Percentiles rank a stretch among this genome's conserved stretches.
These are phyloP conservation scores for Coenonympha arcania DNA, from an alignment of 2,888 invertebrate genomes.

Conservation along the genomic window DNA sequence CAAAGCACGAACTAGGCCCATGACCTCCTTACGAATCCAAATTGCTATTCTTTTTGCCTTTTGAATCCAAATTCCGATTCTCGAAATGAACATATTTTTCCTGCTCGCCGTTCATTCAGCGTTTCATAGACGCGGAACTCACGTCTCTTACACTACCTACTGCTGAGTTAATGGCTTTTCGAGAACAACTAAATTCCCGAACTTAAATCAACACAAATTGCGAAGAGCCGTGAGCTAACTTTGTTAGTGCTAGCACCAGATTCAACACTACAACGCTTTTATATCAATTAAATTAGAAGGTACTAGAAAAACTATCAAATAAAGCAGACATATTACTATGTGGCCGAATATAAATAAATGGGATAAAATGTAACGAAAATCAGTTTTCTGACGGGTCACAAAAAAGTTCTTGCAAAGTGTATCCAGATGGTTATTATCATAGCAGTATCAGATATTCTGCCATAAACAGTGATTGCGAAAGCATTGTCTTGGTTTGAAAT, in stretches of 20 bases:
- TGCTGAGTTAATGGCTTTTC: conserved; percentile 3
- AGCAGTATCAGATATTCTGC: too few relatives aligned
- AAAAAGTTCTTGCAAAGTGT: too few relatives aligned
- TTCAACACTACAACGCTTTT: neutral
- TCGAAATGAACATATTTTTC: neutral
- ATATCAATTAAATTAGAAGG: neutral
- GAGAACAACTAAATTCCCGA: conserved; percentile 3
- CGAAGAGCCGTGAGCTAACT: neutral
- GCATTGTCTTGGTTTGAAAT: too few relatives aligned
- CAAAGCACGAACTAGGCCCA: neutral
- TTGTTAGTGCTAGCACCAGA: conserved; percentile 2
- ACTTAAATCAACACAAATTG: conserved; percentile 6
- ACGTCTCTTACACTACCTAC: neutral
- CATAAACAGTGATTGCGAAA: too few relatives aligned
- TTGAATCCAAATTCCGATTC: neutral
- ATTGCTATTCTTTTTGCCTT: neutral
- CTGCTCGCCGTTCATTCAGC: neutral
- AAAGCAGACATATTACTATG: neutral
- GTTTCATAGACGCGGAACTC: neutral
- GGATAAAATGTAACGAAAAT: too few relatives aligned
- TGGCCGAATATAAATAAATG: neutral
- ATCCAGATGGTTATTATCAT: too few relatives aligned
- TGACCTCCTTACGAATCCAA: neutral
- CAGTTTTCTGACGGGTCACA: too few relatives aligned
- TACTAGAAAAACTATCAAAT: neutral